Conservation (phyloP, 1,140 invertebrate species). For the Ips nitidus region DNA sequence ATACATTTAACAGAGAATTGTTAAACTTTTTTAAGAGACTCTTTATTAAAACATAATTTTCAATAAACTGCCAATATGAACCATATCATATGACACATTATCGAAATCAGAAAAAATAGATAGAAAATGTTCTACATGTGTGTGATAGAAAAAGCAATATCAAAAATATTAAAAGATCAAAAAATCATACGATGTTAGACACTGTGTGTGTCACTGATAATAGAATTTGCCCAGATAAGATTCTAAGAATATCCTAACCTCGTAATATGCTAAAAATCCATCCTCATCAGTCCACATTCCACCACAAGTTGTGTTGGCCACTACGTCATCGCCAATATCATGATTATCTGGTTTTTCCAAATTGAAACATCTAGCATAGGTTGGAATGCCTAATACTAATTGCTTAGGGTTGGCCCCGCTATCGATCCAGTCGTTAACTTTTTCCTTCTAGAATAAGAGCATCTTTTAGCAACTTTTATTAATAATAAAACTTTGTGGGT, state of each 20-base stretch:
- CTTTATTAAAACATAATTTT: too few relatives aligned
- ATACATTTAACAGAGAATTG: too few relatives aligned
- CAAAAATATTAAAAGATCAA: too few relatives aligned
- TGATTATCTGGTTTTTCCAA: slow-evolving; percentile 52
- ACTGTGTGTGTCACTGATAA: too few relatives aligned
- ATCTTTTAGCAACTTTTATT: not conserved
- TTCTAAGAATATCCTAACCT: slow-evolving; percentile 23
- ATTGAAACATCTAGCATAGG: slow-evolving; percentile 65
- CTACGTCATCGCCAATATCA: slow-evolving; percentile 54
- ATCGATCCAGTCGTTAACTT: slow-evolving; percentile 56
- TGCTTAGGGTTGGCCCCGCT: slow-evolving; percentile 57
- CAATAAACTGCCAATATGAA: too few relatives aligned
- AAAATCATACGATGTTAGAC: too few relatives aligned
- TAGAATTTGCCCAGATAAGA: too few relatives aligned
- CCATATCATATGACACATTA: too few relatives aligned
- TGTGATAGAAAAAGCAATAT: too few relatives aligned
- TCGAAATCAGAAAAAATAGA: too few relatives aligned
- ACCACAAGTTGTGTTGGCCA: slow-evolving; percentile 50
- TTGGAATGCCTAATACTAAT: slow-evolving; percentile 65
- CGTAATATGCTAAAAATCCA: slow-evolving; percentile 54
- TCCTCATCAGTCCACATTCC: slow-evolving; percentile 61
- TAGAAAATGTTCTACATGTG: too few relatives aligned
- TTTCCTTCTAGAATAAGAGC: slow-evolving; percentile 43
- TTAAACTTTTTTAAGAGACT: too few relatives aligned
- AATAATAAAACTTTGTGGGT: slow-evolving; percentile 1